Conservation (phyloP, 2,888 invertebrate species). For the Sericinus montela region DNA sequence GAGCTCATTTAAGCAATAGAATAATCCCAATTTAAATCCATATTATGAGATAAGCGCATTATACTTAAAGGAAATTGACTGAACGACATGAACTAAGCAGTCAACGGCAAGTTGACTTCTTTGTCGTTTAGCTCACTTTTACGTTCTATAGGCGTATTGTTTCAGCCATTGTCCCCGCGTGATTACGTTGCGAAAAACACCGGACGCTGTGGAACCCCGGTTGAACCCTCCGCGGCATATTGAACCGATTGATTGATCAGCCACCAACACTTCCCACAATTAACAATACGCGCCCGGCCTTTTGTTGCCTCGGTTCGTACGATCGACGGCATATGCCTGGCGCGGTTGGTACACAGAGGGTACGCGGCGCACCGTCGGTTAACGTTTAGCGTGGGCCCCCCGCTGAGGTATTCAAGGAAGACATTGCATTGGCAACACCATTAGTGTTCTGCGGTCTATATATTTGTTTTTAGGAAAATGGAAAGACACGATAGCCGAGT, state of each 20-base stretch:
- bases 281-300: not conserved
- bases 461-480: too few relatives aligned
- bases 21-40: too few relatives aligned
- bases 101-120: too few relatives aligned
- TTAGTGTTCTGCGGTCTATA: not conserved
- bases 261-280: constrained; percentile 14
- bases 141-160: constrained; percentile 1
- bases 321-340: constrained; percentile 7
- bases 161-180: not conserved
- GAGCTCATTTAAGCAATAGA: too few relatives aligned
- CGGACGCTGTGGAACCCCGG: not conserved
- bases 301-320: constrained; percentile 1
- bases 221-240: not conserved
- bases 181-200: constrained; percentile 1
- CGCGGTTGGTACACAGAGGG: not conserved
- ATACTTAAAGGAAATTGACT: too few relatives aligned
- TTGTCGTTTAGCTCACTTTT: not conserved
- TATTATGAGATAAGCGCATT: too few relatives aligned
- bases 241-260: constrained; percentile 8
- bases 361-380: not conserved
- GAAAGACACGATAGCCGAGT: too few relatives aligned
- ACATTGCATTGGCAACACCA: not conserved
- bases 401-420: not conserved
- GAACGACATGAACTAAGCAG: too few relatives aligned
- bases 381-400: not conserved